Base-by-base conservation (phyloP, 1,140 invertebrate genomes). In the Cyclargus thomasi region DNA sequence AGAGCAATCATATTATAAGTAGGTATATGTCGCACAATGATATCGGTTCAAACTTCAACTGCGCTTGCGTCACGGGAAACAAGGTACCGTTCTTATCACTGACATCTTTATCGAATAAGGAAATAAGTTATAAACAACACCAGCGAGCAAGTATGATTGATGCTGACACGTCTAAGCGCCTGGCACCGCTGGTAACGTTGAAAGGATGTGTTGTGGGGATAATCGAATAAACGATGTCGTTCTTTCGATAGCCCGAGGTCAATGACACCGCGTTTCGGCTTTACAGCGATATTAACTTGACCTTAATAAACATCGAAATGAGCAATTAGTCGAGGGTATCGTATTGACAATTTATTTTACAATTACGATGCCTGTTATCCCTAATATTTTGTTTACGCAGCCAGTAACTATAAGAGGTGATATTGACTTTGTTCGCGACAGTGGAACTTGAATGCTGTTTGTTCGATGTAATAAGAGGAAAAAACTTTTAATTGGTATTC, bases 181-280 rank as follows among this genome's bases (percentile, higher is more conserved):
- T 47, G 63, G 53, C 63, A 29, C 14, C 36, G 69, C 47, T 69
- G 53, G 75, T 72, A 69, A 75, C 59, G 73, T 71, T 80, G 74
- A 88, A 83, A 89, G 83, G 86, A 87, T 80, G 80, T 81, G 73
- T 77, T 85, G 83, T 84, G 77, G 72, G 80, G 82, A 83, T 84
- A 85, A 86, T 86, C 83, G 80, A 83, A 86, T 86, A 77, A 89
- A 84, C 74, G 82, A 85, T 86, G 82, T 86, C 81, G 77, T 87
- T 86, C 81, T 86, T 77, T 82, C 78, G 71, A 29, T 29, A 29
- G 8, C 47, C 70, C 68, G 75, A 72, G 81, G 85, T 88, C 86
- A 81, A 76, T 83, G 82, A 67, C 75, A 79, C 53, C n/a, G 18
- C 17, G 53, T 17, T 55, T 55, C n/a, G 53, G 53, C 53, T 18